phyloP scores from a whole-genome alignment of 2,113 vertebrate genomes.

The Alectura lathami region DNA sequence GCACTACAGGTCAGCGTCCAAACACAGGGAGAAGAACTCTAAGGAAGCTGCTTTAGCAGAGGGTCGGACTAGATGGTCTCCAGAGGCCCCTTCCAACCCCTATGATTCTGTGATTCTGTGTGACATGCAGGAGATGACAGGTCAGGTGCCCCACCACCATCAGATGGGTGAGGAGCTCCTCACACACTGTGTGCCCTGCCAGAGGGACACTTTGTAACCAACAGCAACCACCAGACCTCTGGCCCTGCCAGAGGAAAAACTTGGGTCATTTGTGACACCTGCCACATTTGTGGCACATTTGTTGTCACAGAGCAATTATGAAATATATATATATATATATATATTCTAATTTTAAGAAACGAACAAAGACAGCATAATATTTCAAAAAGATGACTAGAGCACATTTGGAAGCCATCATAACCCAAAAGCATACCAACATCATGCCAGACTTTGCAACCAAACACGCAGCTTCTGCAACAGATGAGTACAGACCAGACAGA shows the following conservation, averaged over 20 bases:
- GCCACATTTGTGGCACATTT: neutral
- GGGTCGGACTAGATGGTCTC: too few species aligned
- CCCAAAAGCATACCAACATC: neutral
- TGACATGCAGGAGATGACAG: neutral
- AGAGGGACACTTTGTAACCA: neutral
- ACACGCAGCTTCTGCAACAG: neutral
- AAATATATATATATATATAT: neutral
- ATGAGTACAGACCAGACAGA: neutral
- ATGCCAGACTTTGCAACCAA: neutral
- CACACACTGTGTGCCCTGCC: neutral
- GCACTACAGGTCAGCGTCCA: neutral
- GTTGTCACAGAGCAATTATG: neutral
- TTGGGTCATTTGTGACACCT: neutral
- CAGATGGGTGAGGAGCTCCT: neutral
- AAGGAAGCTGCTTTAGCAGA: too few species aligned
- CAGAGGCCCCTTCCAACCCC: too few species aligned
- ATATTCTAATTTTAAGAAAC: neutral
- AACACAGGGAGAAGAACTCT: neutral
- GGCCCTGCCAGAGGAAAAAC: neutral
- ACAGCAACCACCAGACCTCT: neutral
- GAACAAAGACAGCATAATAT: neutral
- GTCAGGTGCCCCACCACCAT: neutral
- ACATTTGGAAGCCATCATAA: neutral
- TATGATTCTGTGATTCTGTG: too few species aligned
- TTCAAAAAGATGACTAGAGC: neutral